Evolutionary conservation across 2,113 vertebrate genomes (phyloP).

Genomic region (Seriola aureovittata): DNA sequence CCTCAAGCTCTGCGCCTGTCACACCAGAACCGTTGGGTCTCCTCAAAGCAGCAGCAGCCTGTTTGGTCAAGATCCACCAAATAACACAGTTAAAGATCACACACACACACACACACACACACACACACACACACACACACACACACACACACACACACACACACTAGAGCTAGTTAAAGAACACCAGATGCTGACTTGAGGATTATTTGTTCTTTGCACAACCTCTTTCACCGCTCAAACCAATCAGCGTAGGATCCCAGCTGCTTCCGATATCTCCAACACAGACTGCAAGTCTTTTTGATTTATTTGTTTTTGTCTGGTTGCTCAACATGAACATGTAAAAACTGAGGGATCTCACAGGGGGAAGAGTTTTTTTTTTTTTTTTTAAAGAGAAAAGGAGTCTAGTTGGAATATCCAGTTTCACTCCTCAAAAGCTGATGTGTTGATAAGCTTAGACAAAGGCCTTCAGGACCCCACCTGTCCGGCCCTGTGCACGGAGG

Average conservation of each 20-base stretch:
- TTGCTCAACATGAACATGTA: slow-evolving; percentile 27
- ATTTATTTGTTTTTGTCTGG: slow-evolving; percentile 19
- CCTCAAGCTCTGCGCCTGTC: slow-evolving; percentile 21
- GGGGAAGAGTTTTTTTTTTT: background rate
- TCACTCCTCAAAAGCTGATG: slow-evolving; percentile 21
- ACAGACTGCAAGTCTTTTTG: background rate
- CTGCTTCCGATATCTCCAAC: slow-evolving; percentile 21
- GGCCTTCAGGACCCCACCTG: background rate
- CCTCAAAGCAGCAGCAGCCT: slow-evolving; percentile 15
- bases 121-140: background rate
- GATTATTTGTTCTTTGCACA: slow-evolving; percentile 28
- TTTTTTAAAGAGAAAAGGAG: slow-evolving; percentile 6
- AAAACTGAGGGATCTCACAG: slow-evolving; percentile 4
- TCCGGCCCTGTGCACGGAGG: background rate
- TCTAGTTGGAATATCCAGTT: slow-evolving; percentile 9
- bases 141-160: too few relatives aligned
- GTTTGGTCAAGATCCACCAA: slow-evolving; percentile 41
- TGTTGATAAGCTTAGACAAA: slow-evolving; percentile 33
- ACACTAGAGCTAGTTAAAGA: slow-evolving; percentile 10
- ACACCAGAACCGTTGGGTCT: background rate
- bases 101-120: too few relatives aligned
- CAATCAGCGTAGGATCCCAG: slow-evolving; percentile 13
- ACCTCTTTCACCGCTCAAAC: slow-evolving; percentile 12
- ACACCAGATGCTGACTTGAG: slow-evolving; percentile 25
- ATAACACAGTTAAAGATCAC: slow-evolving; percentile 21